Evolutionary conservation across 2,888 invertebrate genomes (phyloP), one percentile per base, ranked within the genome.

Genomic region (Anthophora plumipes): DNA sequence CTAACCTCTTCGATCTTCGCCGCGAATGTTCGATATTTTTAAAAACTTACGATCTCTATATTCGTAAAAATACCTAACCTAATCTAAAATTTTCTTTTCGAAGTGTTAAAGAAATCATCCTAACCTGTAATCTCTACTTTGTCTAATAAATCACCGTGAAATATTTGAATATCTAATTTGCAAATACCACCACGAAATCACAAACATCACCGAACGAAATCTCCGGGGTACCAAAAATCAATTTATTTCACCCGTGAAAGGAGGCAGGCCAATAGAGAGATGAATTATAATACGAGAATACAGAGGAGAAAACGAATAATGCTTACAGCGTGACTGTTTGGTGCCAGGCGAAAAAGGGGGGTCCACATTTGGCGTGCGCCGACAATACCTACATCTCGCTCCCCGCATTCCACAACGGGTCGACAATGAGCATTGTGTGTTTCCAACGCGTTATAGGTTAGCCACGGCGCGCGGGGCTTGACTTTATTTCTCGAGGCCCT

Each of bases 381-480:
- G 67, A 84, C 80, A 79, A 87, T 85, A 72, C 80, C 41, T 69
- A 87, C 84, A 72, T 78, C 41, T 69, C 82, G 71, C 60, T 68
- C 74, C 63, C 50, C 54, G 39, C 86, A 88, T 87, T 87, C 86
- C 88, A 63, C 46, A 14, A 59, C 60, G 67, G 46, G 48, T 57
- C 77, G 68, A 88, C 84, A 86, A 86, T 80, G 70, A 83, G 82
- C 77, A 88, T 87, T 87, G 86, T 87, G 67, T 67, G 69, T 72
- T 37, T 77, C 70, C 64, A n/a, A 3, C 37, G 71, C 64, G 75
- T 82, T 77, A 67, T 78, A 79, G 73, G 71, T 67, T 73, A 77
- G 63, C 80, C 71, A 72, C 48, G 68, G 31, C 55, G 69, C 76
- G 39, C 37, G 37, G 17, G 11, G 77, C 55, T 80, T 88, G 82